Evolutionary conservation across 2,888 invertebrate species (phyloP), one percentile per base, ranked within the genome.

Genomic region (Aphodius granarius): DNA sequence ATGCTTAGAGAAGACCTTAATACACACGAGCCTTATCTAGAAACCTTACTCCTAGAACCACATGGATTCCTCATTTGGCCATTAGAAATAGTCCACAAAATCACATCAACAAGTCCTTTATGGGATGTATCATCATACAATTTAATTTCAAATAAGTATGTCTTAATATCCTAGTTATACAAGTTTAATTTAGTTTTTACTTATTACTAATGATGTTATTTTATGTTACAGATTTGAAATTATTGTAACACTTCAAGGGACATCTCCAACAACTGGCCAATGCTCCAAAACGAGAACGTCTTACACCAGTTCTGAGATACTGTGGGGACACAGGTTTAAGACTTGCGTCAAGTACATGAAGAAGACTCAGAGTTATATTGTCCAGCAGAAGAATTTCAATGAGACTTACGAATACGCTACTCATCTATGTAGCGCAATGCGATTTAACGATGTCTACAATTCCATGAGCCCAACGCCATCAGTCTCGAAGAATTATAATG

Each of bases 351-450:
- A 43, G 84, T 91, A 89, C 75, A 91, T 92, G 83, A 89, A 89
- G 76, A 70, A 73, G 13, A 89, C 90, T 78, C 89, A 90, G 73
- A 86, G 89, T 15, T 93, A 92, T 83, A 83, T 87, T 0, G 91
- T 94, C 0, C 92, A 94, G 81, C 88, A 90, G 63, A 90, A 91
- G 15, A 88, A 90, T 74, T 90, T 94, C 71, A 90, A 94, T 83
- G 89, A 89, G 18, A 92, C 92, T 0, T 91, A 91, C 79, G 91
- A 91, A 80, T 90, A 93, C 0, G 90, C 91, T 62, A 94, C 96
- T 1, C 97, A 97, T 0, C 88, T 96, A 5, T 97, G 96, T 86
- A 96, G 96, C 77, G 95, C 97, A 6, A 92, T 93, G 81, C 94
- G 96, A 83, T 89, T 97, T 74, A 92, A 93, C 81, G 92, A 93